Evolutionary conservation across 2,113 vertebrate species (phyloP).

Genomic region (Zapus hudsonius): DNA sequence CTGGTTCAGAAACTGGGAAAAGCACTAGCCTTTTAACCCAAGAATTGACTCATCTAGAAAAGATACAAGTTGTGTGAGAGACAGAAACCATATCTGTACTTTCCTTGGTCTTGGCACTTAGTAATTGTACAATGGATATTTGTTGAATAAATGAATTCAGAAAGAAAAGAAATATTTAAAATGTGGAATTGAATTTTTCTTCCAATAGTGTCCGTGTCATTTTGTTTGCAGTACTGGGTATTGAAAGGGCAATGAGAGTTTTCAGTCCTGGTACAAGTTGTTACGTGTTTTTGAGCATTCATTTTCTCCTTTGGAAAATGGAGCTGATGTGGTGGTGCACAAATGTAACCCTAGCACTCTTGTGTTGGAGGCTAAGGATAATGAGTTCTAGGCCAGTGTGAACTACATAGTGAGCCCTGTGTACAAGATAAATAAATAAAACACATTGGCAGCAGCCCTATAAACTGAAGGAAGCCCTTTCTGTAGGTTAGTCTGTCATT

Average conservation of each 20-base stretch:
- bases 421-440: neutral
- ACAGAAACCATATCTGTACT: neutral
- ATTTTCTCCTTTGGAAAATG: constrained; percentile 37
- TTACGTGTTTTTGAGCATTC: constrained; percentile 10
- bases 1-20: constrained; percentile 28
- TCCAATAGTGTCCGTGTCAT: neutral
- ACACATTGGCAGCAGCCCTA: neutral
- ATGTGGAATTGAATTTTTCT: neutral
- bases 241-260: neutral
- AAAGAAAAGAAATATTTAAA: neutral
- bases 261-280: neutral
- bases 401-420: neutral
- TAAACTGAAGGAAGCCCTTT: neutral
- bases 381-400: neutral
- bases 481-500: neutral
- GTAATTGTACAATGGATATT: neutral
- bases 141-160: neutral
- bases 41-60: constrained; percentile 1
- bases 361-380: neutral
- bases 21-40: neutral
- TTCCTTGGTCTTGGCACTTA: neutral
- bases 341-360: neutral
- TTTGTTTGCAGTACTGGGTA: constrained; percentile 7
- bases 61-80: neutral
- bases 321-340: neutral